These are phyloP conservation scores for Thoracochromis brauschi DNA, from an alignment of 2,113 vertebrate species.

Conservation along the genomic window DNA sequence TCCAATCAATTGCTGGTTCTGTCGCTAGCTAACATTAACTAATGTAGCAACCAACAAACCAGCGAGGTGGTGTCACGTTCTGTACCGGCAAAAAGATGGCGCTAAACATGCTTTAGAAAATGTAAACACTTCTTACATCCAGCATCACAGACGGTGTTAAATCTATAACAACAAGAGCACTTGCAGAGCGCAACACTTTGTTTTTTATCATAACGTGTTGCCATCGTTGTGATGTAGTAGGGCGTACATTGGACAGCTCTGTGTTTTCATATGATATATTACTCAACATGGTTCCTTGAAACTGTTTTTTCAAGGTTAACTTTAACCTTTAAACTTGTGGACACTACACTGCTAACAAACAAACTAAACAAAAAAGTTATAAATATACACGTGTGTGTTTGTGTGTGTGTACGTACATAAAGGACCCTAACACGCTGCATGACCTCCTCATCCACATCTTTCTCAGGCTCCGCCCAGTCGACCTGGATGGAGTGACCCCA, in stretches of 20 bases:
- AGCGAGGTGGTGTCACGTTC: background rate
- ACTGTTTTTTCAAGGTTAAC: background rate
- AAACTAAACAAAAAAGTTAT: background rate
- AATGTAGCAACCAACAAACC: background rate
- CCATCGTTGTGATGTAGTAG: background rate
- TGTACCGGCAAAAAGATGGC: background rate
- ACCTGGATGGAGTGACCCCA: conserved; percentile 92
- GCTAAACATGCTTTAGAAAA: background rate
- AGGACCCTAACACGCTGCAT: conserved; percentile 90
- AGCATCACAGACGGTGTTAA: background rate
- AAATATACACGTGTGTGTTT: fast-evolving
- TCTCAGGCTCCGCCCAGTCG: conserved; percentile 94
- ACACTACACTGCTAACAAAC: background rate
- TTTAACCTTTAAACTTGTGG: background rate
- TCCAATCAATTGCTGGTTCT: background rate
- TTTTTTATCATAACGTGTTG: background rate
- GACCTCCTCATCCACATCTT: conserved; percentile 86
- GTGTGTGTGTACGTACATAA: conserved; percentile 63
- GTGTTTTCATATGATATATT: background rate
- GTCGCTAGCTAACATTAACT: background rate
- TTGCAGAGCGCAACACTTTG: background rate
- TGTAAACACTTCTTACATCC: background rate
- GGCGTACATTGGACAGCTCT: background rate
- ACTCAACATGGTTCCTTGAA: background rate
- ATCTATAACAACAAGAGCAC: background rate